These are phyloP conservation scores for Taenaris catops DNA, from an alignment of 2,888 invertebrate genomes.

Conservation along the genomic window DNA sequence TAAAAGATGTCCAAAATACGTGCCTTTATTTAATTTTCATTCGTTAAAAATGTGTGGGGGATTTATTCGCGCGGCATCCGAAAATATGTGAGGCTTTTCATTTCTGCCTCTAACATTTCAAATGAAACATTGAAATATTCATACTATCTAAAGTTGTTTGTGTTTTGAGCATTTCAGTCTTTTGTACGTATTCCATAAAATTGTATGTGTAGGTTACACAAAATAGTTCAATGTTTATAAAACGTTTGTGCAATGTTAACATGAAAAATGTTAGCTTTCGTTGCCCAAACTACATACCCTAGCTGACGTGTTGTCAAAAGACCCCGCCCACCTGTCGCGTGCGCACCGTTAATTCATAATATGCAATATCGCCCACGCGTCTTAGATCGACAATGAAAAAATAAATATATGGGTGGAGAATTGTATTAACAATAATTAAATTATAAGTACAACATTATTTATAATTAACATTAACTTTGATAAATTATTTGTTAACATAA, in stretches of 20 bases:
- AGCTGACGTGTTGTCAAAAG: slow-evolving; percentile 39
- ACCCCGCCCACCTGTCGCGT: slow-evolving; percentile 73
- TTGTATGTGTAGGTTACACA: too few species aligned
- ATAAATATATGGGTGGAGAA: slow-evolving; percentile 11
- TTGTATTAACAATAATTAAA: too few species aligned
- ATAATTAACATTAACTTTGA: too few species aligned
- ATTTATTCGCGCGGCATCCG: slow-evolving; percentile 5
- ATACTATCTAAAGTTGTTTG: background rate
- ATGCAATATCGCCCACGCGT: slow-evolving; percentile 50
- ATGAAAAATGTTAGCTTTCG: too few species aligned
- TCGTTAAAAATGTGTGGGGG: slow-evolving; percentile 7
- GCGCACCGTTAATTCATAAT: slow-evolving; percentile 68
- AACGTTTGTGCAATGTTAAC: too few species aligned
- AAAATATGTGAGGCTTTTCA: slow-evolving; percentile 4
- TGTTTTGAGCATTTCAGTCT: background rate
- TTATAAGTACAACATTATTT: too few species aligned
- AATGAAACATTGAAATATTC: background rate
- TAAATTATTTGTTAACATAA: too few species aligned
- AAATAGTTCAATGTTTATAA: too few species aligned
- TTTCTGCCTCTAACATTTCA: background rate
- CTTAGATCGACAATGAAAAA: slow-evolving; percentile 34
- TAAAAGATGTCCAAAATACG: slow-evolving; percentile 12
- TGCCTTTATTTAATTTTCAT: slow-evolving; percentile 11
- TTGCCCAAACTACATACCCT: too few species aligned
- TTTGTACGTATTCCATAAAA: too few species aligned